Percentiles rank a stretch among this genome's conserved stretches.
Evolutionary conservation across 2,113 vertebrate species (phyloP).

Genomic region (Prunella himalayana): DNA sequence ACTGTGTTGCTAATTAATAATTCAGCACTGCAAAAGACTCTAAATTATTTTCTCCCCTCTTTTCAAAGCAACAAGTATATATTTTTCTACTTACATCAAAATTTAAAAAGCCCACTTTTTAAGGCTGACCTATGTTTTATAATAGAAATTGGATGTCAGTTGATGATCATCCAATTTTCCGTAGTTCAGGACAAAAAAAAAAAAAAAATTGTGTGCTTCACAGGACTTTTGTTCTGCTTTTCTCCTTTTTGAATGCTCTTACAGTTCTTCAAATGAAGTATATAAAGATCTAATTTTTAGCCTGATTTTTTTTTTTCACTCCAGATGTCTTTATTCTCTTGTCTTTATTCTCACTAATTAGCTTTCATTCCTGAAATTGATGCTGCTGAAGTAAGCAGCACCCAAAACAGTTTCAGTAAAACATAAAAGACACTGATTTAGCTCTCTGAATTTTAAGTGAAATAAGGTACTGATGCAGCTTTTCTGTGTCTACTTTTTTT

Average conservation of each 20-base stretch:
- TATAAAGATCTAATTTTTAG: background rate
- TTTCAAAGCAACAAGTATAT: background rate
- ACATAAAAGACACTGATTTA: background rate
- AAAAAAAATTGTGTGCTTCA: background rate
- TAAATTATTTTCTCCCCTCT: background rate
- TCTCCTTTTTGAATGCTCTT: background rate
- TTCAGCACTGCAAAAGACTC: background rate
- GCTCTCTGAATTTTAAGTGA: background rate
- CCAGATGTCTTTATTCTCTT: background rate
- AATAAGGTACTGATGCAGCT: background rate
- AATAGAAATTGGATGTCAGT: background rate
- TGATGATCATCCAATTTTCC: background rate
- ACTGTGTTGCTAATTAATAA: background rate
- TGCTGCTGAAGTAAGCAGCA: background rate
- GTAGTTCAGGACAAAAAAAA: background rate
- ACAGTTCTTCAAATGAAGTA: background rate
- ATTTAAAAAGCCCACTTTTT: background rate
- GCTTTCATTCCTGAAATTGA: background rate
- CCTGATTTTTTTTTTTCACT: background rate
- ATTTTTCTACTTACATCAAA: background rate
- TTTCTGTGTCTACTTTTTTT: background rate
- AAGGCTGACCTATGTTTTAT: background rate
- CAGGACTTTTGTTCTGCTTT: background rate
- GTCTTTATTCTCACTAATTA: background rate
- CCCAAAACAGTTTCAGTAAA: background rate